Base-by-base conservation (phyloP, 1,140 invertebrate species). In the Latrodectus geometricus region DNA sequence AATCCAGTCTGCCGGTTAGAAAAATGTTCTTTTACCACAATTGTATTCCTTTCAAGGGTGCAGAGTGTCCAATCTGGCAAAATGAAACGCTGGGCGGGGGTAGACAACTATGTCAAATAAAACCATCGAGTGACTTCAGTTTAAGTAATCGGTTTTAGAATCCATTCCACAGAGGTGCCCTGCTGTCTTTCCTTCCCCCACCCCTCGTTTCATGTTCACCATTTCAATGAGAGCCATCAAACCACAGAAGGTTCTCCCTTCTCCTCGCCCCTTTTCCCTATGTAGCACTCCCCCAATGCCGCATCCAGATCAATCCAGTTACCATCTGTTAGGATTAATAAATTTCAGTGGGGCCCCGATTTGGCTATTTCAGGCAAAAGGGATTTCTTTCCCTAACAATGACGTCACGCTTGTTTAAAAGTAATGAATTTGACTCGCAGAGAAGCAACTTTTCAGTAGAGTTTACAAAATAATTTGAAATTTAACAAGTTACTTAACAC, bases 321-420 rank as follows among this genome's bases (percentile, higher is more conserved):
- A 85, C 83, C 83, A 85, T 85, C 83, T 85, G 83, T 85, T 85
- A 77, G 83, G 83, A 85, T 85, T 85, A 85, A 85, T 85, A 84
- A 84, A 84, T 21, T 8, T 35, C 17, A 74, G n/a, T 9, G 54
- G 81, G 81, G 61, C 81, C 49, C 66, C 4, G 8, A 65, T 12
- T 48, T 84, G 81, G 72, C 54, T 35, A 68, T 9, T 20, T 61
- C 35, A 5, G 5, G 35, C 35, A 35, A 35, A 35, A 35, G 35
- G 35, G 35, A 35, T 35, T 35, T 35, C 35, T 35, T 35, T 35
- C 35, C 35, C 35, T 35, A 35, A 35, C 35, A 35, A 35, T 35
- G 35, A 35, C 35, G 35, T 35, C 35, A 35, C 35, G 35, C 35
- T 35, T 35, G 35, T 35, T 35, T 35, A 35, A 35, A 35, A 35